These are phyloP conservation scores for Lamprotornis superbus DNA, from an alignment of 2,113 vertebrate genomes.

Conservation along the genomic window DNA sequence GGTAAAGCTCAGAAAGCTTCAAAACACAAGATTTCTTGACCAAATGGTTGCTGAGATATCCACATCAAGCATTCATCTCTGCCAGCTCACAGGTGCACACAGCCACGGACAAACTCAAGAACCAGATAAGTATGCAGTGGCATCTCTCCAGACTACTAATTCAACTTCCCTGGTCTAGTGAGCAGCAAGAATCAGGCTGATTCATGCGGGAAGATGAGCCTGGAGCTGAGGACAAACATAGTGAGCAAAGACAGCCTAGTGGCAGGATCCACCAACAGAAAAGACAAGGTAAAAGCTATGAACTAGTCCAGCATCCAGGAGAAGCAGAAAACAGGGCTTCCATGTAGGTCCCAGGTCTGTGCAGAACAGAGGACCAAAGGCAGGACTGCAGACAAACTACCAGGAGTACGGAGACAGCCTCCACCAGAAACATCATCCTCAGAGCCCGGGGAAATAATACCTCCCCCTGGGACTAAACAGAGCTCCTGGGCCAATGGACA, in stretches of 20 bases:
- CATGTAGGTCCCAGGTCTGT: accelerated
- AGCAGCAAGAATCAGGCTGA: not conserved
- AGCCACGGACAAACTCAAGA: not conserved
- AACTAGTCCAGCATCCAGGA: not conserved
- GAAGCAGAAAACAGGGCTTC: not conserved
- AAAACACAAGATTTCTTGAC: not conserved
- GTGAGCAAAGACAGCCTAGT: not conserved
- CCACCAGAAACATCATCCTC: accelerated
- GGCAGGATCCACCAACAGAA: not conserved
- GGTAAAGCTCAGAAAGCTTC: not conserved
- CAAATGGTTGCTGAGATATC: not conserved
- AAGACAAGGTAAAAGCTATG: accelerated
- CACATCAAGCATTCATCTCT: not conserved
- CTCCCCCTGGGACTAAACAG: not conserved
- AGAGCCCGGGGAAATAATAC: accelerated
- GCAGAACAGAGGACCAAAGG: accelerated
- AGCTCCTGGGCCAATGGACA: not conserved
- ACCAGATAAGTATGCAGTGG: accelerated
- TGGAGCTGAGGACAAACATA: not conserved
- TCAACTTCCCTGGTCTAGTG: no score
- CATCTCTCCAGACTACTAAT: not conserved
- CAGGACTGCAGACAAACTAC: not conserved
- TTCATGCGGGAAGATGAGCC: not conserved
- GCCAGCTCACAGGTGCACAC: not conserved
- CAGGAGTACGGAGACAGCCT: accelerated